Base-by-base conservation (phyloP, 2,113 vertebrate species). In the Tichodroma muraria region DNA sequence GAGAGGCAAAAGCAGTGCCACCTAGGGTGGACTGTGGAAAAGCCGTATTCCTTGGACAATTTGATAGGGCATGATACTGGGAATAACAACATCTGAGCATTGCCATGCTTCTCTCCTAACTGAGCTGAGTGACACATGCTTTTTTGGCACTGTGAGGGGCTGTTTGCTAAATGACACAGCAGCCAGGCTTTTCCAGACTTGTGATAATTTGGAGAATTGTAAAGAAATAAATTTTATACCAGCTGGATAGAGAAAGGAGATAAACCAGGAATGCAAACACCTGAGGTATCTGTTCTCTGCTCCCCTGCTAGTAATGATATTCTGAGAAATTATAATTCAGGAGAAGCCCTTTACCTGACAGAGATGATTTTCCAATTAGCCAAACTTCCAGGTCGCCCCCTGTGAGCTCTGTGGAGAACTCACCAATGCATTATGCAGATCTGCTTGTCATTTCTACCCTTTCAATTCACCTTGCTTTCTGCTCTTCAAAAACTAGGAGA, bases 331-430 rank as follows among this genome's bases (percentile, higher is more conserved):
- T 80, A 30, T 81, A 71, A 85, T 87, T 91, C 88, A 81, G 77
- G 85, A 95, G 89, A 80, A 83, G 60, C 57, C 85, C 78, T 95
- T 96, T 91, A 68, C 80, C 42, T 71, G 22, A 88, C 68, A 77
- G 95, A 93, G 85, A 80, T 76, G 77, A 94, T 95, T 96, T 94
- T 80, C 45, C 86, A 52, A 85, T 94, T 88, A 92, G 77, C 70
- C 94, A 73, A 68, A 95, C 15, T 85, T 94, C 63, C 80, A 94
- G 53, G 88, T 83, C 75, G 6, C 77, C 64, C 91, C 82, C 66
- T 2, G 0, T 72, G 90, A 95, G 65, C 49, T 68, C 38, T 64
- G 53, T 44, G 53, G 35, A 71, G 83, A 90, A 16, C 30, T 82
- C 70, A 72, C 12, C 2, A 3, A 31, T 37, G 49, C 21, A 3